A percentile compares a stretch with the other conserved stretches of the same genome.
These are phyloP conservation scores for Sclerodermus sp. DNA, from an alignment of 2,888 invertebrate genomes.

Conservation along the genomic window DNA sequence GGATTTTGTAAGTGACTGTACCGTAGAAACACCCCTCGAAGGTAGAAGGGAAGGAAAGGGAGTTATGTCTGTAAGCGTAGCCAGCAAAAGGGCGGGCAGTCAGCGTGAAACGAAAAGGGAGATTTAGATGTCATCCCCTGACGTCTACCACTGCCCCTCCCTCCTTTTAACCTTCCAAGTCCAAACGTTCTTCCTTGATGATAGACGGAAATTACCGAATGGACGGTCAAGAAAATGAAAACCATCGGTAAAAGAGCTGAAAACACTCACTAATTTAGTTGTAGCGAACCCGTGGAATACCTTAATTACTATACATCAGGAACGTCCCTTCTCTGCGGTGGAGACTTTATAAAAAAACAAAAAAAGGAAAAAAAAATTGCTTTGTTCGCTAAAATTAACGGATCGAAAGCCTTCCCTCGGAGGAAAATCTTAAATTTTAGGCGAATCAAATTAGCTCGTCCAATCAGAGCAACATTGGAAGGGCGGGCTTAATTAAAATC, in stretches of 20 bases:
- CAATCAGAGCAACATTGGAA: slow-evolving; percentile 56
- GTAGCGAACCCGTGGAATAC: no score
- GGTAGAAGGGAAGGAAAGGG: slow-evolving; percentile 29
- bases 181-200: slow-evolving; percentile 30
- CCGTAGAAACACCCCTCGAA: slow-evolving; percentile 34
- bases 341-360: no score
- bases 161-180: slow-evolving; percentile 19
- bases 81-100: slow-evolving; percentile 52
- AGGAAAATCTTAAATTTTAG: slow-evolving; percentile 47
- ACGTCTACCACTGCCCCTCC: slow-evolving; percentile 38
- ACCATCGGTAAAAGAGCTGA: neutral
- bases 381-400: neutral
- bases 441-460: slow-evolving; percentile 47
- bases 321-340: no score
- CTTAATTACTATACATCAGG: neutral
- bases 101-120: slow-evolving; percentile 48
- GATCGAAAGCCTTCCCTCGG: slow-evolving; percentile 14
- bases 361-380: no score
- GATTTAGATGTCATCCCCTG: slow-evolving; percentile 57
- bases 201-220: slow-evolving; percentile 38
- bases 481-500: slow-evolving; percentile 58
- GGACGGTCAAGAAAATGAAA: slow-evolving; percentile 9
- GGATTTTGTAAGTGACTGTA: slow-evolving; percentile 32
- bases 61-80: slow-evolving; percentile 37
- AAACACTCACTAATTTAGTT: no score